Percentiles rank a stretch among this genome's conserved stretches.
Conservation (phyloP, 2,888 invertebrate species). For the Synanthedon vespiformis region DNA sequence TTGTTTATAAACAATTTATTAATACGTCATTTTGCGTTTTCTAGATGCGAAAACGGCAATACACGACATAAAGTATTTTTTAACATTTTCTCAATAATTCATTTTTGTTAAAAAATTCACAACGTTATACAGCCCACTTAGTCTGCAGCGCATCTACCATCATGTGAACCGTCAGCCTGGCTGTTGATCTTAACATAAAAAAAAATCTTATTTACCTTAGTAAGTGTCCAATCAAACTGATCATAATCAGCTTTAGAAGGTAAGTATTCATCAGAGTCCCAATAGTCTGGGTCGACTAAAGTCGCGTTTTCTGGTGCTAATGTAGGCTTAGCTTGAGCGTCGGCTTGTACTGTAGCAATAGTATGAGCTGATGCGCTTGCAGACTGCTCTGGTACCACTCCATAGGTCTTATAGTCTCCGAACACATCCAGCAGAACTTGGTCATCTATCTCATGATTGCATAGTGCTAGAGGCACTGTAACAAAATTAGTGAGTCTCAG, state of each 20-base stretch:
- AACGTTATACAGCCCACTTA: too few relatives aligned
- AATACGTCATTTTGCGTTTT: too few relatives aligned
- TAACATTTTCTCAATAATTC: too few relatives aligned
- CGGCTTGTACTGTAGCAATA: constrained; percentile 2
- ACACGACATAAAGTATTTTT: too few relatives aligned
- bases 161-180: too few relatives aligned
- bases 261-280: constrained; percentile 30
- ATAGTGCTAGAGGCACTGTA: constrained; percentile 5
- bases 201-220: constrained; percentile 53
- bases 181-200: too few relatives aligned
- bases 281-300: constrained; percentile 29
- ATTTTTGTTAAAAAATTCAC: too few relatives aligned
- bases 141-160: too few relatives aligned
- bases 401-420: constrained; percentile 28
- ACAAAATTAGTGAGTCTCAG: background rate
- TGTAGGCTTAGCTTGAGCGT: constrained; percentile 26
- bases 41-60: too few relatives aligned
- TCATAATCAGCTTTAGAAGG: constrained; percentile 56
- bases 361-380: constrained; percentile 2
- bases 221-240: constrained; percentile 75
- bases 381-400: constrained; percentile 10
- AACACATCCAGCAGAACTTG: constrained; percentile 2
- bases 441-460: background rate
- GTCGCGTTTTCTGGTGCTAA: constrained; percentile 23
- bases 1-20: too few relatives aligned